phyloP scores from a whole-genome alignment of 2,113 vertebrate genomes.

The Helogale parvula region DNA sequence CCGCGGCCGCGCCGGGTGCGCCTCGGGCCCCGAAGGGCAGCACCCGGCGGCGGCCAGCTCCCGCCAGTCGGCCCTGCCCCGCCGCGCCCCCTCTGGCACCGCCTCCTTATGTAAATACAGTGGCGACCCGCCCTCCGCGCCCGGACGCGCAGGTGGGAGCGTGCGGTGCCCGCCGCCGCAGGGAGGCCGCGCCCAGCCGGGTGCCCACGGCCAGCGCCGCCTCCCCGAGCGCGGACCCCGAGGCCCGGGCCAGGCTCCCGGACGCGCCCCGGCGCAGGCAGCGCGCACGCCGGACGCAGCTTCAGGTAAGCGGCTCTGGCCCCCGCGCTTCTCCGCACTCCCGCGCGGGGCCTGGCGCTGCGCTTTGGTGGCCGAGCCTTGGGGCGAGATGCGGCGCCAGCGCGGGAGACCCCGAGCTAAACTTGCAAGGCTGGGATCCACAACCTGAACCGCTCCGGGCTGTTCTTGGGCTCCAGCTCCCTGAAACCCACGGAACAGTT shows the following conservation, averaged over 20 bases:
- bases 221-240: background rate
- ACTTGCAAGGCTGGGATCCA: background rate
- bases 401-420: background rate
- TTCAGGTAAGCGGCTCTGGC: constrained; percentile 56
- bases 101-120: background rate
- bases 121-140: constrained; percentile 9
- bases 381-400: background rate
- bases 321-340: background rate
- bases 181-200: background rate
- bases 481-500: background rate
- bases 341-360: background rate
- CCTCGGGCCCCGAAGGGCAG: background rate
- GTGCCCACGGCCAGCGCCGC: background rate
- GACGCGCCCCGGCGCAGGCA: background rate
- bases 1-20: background rate
- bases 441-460: fast-evolving
- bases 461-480: background rate
- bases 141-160: background rate
- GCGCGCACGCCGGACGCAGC: background rate
- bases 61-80: background rate
- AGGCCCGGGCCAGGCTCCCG: background rate
- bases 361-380: fast-evolving
- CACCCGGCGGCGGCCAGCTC: constrained; percentile 43
- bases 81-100: background rate
- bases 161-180: background rate